Base-by-base conservation (phyloP, 2,113 vertebrate species). In the Phrynosoma platyrhinos region DNA sequence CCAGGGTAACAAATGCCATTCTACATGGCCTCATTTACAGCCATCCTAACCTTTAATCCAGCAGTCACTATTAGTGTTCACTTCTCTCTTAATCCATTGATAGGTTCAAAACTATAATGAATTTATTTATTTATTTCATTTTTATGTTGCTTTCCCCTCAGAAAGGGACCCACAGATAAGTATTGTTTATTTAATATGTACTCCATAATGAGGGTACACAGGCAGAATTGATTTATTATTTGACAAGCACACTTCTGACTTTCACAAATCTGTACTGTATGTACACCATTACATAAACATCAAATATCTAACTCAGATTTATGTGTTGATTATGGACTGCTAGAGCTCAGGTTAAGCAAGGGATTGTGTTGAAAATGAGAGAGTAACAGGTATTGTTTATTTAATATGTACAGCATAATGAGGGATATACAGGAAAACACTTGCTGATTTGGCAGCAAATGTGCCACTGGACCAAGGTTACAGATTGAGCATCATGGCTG, bases 271-370 rank as follows among this genome's bases (percentile, higher is more conserved):
- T 75, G 30, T 30, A 36, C 2, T 30, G 25, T 71, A 12, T 30
- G 25, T 71, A 30, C 25, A 71, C 68, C 68, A 66, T 66, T 47
- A 47, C 58, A 71, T 27, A 27, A 10, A 30, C 9, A 71, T 27
- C 30, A 71, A 68, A 30, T 9, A 85, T 32, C 9, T 79, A 90
- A 78, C 88, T 71, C 47, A 85, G 12, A 85, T 32, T 16, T 55
- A 0, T 2, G 16, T 81, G 25, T 74, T 30, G 87, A 25, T 47
- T 71, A 30, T 0, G 81, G 21, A 23, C 84, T n/a, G 84, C 77
- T 36, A 55, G 32, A 84, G 21, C 13, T n/a, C 55, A 77, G 21
- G 88, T 7, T 25, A 84, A 84, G n/a, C 52, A 85, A 62, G 5
- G 0, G 20, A 80, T 80, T 58, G 32, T 32, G 55, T 20, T 62